Base-by-base conservation (phyloP, 2,797 vertebrate species). In the Rhynchonycteris naso region DNA sequence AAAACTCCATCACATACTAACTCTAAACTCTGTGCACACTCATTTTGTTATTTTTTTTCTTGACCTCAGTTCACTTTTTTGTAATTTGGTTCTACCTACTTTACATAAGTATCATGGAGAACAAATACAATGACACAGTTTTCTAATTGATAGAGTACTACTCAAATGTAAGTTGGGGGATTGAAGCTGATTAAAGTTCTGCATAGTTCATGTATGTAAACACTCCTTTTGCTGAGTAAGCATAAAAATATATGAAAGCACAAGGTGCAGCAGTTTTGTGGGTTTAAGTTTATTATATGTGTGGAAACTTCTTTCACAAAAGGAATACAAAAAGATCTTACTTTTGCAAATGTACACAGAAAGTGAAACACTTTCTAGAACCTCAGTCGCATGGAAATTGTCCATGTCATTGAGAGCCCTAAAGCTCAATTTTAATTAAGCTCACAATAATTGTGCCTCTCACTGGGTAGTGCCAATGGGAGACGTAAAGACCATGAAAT, bases 311-410 rank as follows among this genome's bases (percentile, higher is more conserved):
- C 30, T 5, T 85, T 71, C 88, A 66, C 75, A 59, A 88, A 79
- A 71, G 9, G 30, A 68, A 33, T 63, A 24, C 3, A 30, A 33
- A 56, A 63, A 30, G 79, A 66, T 21, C 33, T 72, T 78, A 35
- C 19, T 79, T 94, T 79, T 74, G 58, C 21, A 81, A 76, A 47
- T 81, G n/a, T 59, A 72, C n/a, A 35, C 2, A 90, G 58, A 88
- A 86, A 78, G 2, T 21, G 66, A 33, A 85, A 59, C 56, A 30
- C 21, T 72, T 88, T 52, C 18, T 47, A 52, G 7, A 33, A 12
- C 28, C 35, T 82, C 19, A 28, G 47, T 89, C n/a, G 11, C 69
- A 66, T 21, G 7, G 26, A 71, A 68, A 14, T 59, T 26, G 28
- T 30, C 21, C 13, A 7, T n/a, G 26, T 61, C 54, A 52, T 24